These are phyloP conservation scores for Teleiodes luculella DNA, from an alignment of 2,888 invertebrate genomes.

Conservation along the genomic window DNA sequence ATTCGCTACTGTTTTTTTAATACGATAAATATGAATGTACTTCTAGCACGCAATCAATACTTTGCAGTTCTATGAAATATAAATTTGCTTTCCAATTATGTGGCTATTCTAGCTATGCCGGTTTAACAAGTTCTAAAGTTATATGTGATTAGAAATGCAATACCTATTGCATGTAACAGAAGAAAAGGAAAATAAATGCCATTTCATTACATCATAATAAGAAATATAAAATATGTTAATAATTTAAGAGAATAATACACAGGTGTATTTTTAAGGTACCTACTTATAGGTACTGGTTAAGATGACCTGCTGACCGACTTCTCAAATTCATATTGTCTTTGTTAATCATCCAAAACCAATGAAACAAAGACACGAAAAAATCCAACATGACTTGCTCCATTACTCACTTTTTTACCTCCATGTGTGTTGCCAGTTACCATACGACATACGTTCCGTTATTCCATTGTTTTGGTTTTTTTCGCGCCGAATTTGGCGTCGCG, in stretches of 20 bases:
- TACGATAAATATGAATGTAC: no score
- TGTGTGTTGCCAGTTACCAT: not conserved
- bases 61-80: no score
- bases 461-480: conserved; percentile 57
- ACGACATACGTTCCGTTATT: conserved; percentile 46
- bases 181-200: no score
- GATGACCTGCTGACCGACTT: not conserved
- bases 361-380: not conserved
- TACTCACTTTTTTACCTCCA: not conserved
- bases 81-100: not conserved
- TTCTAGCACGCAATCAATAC: no score
- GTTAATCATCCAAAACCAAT: not conserved
- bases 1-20: no score
- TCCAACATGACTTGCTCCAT: not conserved
- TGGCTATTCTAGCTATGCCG: not conserved
- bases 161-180: no score
- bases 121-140: not conserved
- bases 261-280: no score
- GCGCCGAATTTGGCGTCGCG: conserved; percentile 54
- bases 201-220: no score
- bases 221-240: no score
- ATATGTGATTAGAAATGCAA: not conserved
- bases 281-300: not conserved
- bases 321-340: not conserved
- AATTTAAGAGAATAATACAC: no score